phyloP scores from a whole-genome alignment of 1,140 invertebrate species.

The Lasioglossum baleicum region DNA sequence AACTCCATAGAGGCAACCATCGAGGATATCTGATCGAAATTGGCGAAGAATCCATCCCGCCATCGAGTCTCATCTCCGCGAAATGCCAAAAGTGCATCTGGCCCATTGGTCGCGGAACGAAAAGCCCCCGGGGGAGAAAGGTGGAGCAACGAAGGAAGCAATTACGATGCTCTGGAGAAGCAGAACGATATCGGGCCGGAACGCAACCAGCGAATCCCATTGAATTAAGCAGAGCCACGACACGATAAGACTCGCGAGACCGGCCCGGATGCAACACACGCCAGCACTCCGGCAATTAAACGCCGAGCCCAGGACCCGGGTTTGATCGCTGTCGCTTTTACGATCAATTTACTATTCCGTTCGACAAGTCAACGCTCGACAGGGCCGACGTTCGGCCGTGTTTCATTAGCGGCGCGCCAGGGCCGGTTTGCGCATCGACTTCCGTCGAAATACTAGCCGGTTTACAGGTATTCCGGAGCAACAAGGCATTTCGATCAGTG shows the following conservation, averaged over 20 bases:
- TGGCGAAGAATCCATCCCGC: no score
- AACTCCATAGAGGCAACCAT: no score
- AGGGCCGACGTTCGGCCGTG: conserved; percentile 49
- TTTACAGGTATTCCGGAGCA: conserved; percentile 55
- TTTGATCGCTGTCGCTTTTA: conserved; percentile 38
- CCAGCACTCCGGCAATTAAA: conserved; percentile 37
- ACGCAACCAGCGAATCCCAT: background rate
- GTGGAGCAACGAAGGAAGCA: background rate
- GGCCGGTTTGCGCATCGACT: conserved; percentile 57
- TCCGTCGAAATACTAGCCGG: conserved; percentile 57
- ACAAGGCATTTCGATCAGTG: conserved; percentile 74
- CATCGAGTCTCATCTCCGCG: no score
- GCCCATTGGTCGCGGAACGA: background rate
- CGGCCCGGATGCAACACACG: no score
- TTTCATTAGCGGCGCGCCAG: conserved; percentile 69
- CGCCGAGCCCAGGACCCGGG: conserved; percentile 12
- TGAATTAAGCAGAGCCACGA: background rate
- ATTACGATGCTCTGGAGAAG: background rate
- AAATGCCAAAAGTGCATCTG: background rate
- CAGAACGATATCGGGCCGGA: background rate
- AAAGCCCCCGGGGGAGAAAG: background rate
- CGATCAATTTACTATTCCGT: conserved; percentile 48
- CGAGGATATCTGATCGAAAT: no score
- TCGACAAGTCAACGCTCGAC: conserved; percentile 29
- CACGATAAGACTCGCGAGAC: background rate